These are phyloP conservation scores for Muscicapa comitata DNA, from an alignment of 2,797 vertebrate genomes.

Conservation along the genomic window DNA sequence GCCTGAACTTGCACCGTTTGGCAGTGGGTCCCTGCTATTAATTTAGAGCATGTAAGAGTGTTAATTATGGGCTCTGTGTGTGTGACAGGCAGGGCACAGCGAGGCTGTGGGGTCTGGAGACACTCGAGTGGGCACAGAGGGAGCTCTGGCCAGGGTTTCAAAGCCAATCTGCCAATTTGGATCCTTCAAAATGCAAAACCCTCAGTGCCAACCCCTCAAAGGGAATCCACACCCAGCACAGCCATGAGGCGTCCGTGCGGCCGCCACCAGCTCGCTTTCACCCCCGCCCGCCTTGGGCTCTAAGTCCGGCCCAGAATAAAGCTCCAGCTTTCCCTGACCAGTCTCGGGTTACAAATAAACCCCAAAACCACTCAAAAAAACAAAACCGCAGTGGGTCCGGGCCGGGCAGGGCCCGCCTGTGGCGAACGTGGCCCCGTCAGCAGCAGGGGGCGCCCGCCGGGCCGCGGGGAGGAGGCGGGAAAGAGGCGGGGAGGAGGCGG, in stretches of 20 bases:
- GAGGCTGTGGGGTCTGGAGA: neutral
- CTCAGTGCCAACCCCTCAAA: accelerated
- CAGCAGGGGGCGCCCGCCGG: neutral
- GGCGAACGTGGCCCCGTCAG: no score
- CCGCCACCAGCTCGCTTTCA: accelerated
- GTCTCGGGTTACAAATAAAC: neutral
- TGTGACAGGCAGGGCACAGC: accelerated
- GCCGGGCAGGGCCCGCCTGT: accelerated
- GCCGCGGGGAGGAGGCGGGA: neutral
- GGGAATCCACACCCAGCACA: accelerated
- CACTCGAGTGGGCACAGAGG: accelerated
- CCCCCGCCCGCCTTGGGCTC: accelerated
- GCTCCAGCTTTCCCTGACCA: neutral
- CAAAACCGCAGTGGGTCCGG: accelerated
- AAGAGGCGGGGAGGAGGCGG: neutral
- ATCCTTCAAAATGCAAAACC: neutral
- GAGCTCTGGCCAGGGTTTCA: neutral
- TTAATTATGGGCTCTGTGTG: neutral
- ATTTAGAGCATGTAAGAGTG: neutral
- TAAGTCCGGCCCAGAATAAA: neutral
- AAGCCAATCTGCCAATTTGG: accelerated
- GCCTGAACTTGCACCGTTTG: neutral
- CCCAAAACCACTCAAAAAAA: accelerated
- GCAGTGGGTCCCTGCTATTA: neutral
- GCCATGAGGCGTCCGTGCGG: accelerated